Evolutionary conservation across 2,113 vertebrate genomes (phyloP), one percentile per base, ranked within the genome.

Genomic region (Abramis brama): DNA sequence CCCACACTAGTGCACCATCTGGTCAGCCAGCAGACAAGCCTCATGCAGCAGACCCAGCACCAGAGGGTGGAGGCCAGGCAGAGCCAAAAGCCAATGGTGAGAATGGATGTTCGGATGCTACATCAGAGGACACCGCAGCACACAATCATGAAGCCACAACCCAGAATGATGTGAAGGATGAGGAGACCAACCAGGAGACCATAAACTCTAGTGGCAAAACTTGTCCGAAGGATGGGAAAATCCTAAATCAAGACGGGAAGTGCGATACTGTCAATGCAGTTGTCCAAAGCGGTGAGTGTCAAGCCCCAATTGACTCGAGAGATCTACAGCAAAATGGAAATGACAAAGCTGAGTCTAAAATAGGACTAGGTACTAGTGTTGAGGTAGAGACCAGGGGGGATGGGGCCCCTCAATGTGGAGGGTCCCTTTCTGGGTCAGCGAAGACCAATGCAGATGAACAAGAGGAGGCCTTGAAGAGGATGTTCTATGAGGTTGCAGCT

Each of bases 251-350:
- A 91, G 94, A 94, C 91, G 91, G 93, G 91, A 93, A 94, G 91
- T 88, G 83, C 82, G 80, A 76, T 71, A 86, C 86, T 33, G 88
- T 87, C 76, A 92, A 93, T 45, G 90, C 91, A 62, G 91, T 92
- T 30, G 91, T 92, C 91, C 93, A 94, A 94, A 96, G 94, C 89
- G 94, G 94, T 95, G 94, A 95, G 94, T 95, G 87, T 91, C 87
- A 89, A 85, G 83, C 80, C 90, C n/a, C 88, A 64, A 47, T 66
- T 91, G 90, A 93, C 90, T 89, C 83, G 87, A 93, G 82, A 25
- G 55, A 83, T 84, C 90, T 71, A 47, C 87, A 83, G 81, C 84
- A 87, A 86, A 88, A 91, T 2, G 87, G 88, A 90, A 81, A 84
- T 92, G 89, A 92, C 88, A 88, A 84, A 84, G 8, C 77, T 76